Evolutionary conservation across 2,888 invertebrate genomes (phyloP).

Genomic region (Yponomeuta evonymella): DNA sequence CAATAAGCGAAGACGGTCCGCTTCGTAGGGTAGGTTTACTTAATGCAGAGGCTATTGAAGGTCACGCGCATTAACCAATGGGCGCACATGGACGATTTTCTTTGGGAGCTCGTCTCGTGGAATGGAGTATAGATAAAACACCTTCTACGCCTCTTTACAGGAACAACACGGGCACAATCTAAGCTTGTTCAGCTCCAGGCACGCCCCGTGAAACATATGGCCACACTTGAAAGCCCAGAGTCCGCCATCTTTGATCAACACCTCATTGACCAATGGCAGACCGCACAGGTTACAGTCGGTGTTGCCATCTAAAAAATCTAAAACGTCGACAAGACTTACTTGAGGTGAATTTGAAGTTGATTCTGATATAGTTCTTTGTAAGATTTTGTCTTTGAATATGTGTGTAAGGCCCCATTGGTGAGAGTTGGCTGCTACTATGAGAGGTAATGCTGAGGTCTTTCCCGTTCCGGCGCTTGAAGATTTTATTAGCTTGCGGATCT

Average conservation of each 20-base stretch:
- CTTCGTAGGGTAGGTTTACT: too few species aligned
- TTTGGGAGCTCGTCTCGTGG: too few species aligned
- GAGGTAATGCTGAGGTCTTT: conserved; percentile 62
- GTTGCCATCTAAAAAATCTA: conserved; percentile 38
- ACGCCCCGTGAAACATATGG: conserved; percentile 78
- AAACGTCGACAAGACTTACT: conserved; percentile 30
- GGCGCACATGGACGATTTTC: too few species aligned
- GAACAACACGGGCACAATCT: conserved; percentile 62
- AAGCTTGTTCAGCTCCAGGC: conserved; percentile 74
- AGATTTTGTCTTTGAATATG: conserved; percentile 20
- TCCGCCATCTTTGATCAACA: conserved; percentile 77
- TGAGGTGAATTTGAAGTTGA: neutral
- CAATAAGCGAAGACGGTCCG: too few species aligned
- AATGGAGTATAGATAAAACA: neutral
- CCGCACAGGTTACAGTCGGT: conserved; percentile 75
- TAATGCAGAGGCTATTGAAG: too few species aligned
- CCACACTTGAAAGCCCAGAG: conserved; percentile 79
- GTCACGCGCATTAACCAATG: too few species aligned
- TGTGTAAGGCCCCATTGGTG: conserved; percentile 70
- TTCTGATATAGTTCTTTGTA: neutral
- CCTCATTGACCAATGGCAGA: conserved; percentile 74
- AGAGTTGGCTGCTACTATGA: conserved; percentile 57
- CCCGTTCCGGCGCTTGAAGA: conserved; percentile 40
- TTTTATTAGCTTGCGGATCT: conserved; percentile 59
- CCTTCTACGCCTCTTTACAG: neutral